Evolutionary conservation across 2,797 vertebrate species (phyloP), one percentile per base, ranked within the genome.

Genomic region (Hyperoplus lanceolatus): DNA sequence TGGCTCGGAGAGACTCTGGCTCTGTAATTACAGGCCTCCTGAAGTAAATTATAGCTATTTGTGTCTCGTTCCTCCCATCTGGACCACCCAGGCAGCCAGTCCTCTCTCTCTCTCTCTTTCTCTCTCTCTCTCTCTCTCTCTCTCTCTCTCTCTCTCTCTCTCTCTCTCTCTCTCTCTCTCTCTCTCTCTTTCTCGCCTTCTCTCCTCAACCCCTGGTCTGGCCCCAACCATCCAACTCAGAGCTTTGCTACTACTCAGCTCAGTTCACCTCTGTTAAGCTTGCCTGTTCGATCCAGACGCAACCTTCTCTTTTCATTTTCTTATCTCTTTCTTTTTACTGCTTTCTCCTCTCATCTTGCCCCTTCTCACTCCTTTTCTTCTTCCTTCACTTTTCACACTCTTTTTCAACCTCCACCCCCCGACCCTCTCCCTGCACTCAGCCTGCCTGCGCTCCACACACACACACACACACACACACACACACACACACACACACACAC

Each of bases 31-130:
- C 93, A 95, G 95, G 94, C 94, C 94, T 96, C 95, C 95, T 95
- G 95, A 95, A 96, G 95, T 95, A 96, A 96, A 96, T 96, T 96
- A 96, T 95, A 96, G 95, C 95, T 96, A 96, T 96, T 96, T 96
- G 95, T 96, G 96, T 96, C 96, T 96, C 89, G 94, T 95, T 95
- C 95, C 94, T 95, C 95, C 95, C 96, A 96, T 96, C 95, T 97
- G 96, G 96, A 96, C 96, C 96, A 97, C 96, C 96, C 96, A 96
- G 92, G 89, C 94, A 90, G 96, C 87, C 82, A 85, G 91, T 83
- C 82, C 82, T 85, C 90, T 83, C 87, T 91, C 89, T 87, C 29
- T 81, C 85, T 79, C 80, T 78, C 87, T 77, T 65, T 67, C 82
- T 38, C 21, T 29, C 29, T 29, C 55, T 75, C 90, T 90, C 90